Evolutionary conservation across 2,888 invertebrate genomes (phyloP).

Genomic region (Synanthedon formicaeformis): DNA sequence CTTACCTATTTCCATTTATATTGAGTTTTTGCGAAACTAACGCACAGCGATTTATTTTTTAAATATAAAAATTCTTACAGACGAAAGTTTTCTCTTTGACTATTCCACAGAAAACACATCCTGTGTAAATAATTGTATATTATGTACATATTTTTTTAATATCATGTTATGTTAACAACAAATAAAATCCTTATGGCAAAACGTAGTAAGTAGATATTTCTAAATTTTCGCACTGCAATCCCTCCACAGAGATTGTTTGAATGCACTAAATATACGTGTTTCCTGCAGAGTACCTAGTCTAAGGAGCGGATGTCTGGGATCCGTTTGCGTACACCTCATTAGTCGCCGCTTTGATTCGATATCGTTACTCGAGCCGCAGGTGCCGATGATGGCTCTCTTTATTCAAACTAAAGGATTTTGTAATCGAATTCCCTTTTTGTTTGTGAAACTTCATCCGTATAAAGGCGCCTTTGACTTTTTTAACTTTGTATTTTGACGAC

Average conservation of each 20-base stretch:
- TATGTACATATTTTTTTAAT: too few species aligned
- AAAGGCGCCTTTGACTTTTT: neutral
- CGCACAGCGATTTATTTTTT: too few species aligned
- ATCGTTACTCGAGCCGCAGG: constrained; percentile 20
- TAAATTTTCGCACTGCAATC: neutral
- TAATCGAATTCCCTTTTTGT: constrained; percentile 20
- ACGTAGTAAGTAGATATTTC: neutral
- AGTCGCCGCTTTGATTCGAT: constrained; percentile 41
- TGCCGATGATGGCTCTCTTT: constrained; percentile 33
- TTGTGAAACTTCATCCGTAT: constrained; percentile 3
- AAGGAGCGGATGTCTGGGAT: constrained; percentile 29
- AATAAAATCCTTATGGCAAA: neutral
- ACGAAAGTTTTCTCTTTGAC: too few species aligned
- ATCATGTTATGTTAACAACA: too few species aligned
- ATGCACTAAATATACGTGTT: neutral
- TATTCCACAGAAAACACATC: too few species aligned
- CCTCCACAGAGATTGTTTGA: neutral
- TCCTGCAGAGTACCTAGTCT: neutral
- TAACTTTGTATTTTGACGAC: neutral
- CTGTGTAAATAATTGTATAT: too few species aligned
- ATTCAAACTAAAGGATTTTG: constrained; percentile 25
- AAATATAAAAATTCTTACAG: too few species aligned
- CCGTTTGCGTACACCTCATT: constrained; percentile 40
- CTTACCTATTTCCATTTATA: too few species aligned
- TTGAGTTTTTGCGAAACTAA: too few species aligned